phyloP scores from a whole-genome alignment of 2,113 vertebrate species.

The Emydura subglobosa region DNA sequence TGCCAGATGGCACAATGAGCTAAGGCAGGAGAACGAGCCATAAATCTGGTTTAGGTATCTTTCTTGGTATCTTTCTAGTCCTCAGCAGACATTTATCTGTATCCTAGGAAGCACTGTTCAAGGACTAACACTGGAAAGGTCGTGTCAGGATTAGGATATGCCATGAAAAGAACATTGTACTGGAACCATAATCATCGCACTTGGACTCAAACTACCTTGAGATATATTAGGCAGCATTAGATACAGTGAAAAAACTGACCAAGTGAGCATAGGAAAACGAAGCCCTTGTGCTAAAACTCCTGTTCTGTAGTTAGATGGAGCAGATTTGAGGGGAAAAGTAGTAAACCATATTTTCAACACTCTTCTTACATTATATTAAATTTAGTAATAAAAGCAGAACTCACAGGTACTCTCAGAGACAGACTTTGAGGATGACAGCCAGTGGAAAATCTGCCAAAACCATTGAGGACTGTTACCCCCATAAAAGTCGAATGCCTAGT shows the following conservation, averaged over 20 bases:
- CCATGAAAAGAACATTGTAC: neutral
- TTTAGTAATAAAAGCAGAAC: slow-evolving; percentile 60
- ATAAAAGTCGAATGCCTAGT: slow-evolving; percentile 5
- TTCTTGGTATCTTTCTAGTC: neutral
- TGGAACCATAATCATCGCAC: slow-evolving; percentile 6
- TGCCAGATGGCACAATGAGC: neutral
- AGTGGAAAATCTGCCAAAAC: slow-evolving; percentile 54
- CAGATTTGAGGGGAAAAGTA: neutral
- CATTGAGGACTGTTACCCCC: neutral
- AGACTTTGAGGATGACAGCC: slow-evolving; percentile 50
- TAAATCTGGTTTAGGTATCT: neutral
- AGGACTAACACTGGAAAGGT: neutral
- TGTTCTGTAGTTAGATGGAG: slow-evolving; percentile 28
- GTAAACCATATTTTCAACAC: slow-evolving; percentile 39
- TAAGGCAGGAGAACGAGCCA: neutral
- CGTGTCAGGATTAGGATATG: neutral
- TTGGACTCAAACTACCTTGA: slow-evolving; percentile 6
- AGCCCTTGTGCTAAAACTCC: neutral
- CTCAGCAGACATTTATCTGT: neutral
- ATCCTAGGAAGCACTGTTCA: neutral
- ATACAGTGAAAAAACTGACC: fast-evolving
- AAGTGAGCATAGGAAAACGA: neutral
- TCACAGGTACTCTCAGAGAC: slow-evolving; percentile 51
- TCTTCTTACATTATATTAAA: slow-evolving; percentile 38
- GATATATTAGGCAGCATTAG: neutral